Evolutionary conservation across 1,140 invertebrate genomes (phyloP), one percentile per base, ranked within the genome.

Genomic region (Oryctes rhinoceros): DNA sequence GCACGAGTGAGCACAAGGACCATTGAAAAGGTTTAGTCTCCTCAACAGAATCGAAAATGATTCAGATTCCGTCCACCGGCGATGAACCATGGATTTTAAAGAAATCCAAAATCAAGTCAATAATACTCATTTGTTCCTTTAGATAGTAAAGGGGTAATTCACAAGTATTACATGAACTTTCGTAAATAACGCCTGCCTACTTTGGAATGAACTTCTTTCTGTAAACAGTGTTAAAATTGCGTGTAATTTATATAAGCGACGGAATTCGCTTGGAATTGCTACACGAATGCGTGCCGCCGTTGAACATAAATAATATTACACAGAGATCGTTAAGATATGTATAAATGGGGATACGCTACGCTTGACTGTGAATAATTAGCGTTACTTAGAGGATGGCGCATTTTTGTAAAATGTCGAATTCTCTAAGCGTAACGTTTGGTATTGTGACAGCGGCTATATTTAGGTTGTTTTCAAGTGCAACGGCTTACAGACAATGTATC

Each of bases 261-360:
- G 49, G 49, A 53, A 53, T 53, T 53, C 49, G 13, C 49, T 53
- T 53, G 49, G 49, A 53, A 53, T 53, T 53, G 13, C n/a, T 53
- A 53, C 49, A 53, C 11, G 49, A 53, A 53, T 53, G 49, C 49
- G 49, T 53, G n/a, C n/a, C 49, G 11, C 4, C 49, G n/a, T 7
- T 7, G 13, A 15, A 11, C 49, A 53, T 53, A 53, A 53, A 53
- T 53, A 53, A 13, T 53, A 53, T 53, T 53, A 53, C 49, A 53
- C 49, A 18, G n/a, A 10, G 49, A 53, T 53, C 49, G 49, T 53
- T 53, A 53, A 53, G 49, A 53, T 53, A 53, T 15, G 49, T 15
- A 53, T 53, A 53, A 53, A 53, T 53, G 49, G 13, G 49, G 49
- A 53, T 53, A 18, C 49, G n/a, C n/a, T 53, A 53, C 49, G 49